Conservation (phyloP, 2,888 invertebrate species). For the Pyrrhia umbra region DNA sequence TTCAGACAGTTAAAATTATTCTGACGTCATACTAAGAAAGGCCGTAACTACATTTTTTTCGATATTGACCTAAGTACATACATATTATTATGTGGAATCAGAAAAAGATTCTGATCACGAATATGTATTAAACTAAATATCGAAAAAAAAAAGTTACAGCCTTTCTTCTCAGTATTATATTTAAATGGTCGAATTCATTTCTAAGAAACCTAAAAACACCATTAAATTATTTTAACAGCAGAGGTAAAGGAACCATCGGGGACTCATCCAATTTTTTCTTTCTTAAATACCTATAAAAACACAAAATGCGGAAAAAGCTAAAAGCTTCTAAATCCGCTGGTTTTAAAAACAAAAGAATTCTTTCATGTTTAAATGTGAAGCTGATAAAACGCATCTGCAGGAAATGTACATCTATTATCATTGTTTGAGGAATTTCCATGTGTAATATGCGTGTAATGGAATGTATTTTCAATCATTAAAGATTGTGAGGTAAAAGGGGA, state of each 20-base stretch:
- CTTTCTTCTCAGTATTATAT: too few species aligned
- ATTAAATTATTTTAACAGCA: not conserved
- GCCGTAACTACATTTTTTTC: too few species aligned
- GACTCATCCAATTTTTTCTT: not conserved
- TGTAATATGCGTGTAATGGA: not conserved
- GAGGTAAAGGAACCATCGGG: not conserved
- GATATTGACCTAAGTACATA: too few species aligned
- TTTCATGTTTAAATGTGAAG: not conserved
- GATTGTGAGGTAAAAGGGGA: too few species aligned
- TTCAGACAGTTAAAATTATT: too few species aligned
- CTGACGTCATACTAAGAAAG: too few species aligned
- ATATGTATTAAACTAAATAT: too few species aligned
- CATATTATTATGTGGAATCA: too few species aligned
- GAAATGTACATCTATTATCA: not conserved
- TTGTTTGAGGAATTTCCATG: not conserved
- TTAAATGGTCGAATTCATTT: too few species aligned
- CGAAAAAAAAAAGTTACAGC: too few species aligned
- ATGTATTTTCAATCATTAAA: not conserved
- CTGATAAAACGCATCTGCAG: constrained; percentile 10
- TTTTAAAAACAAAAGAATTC: not conserved
- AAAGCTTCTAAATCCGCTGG: constrained; percentile 19
- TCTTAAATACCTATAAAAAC: not conserved
- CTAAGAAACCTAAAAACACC: too few species aligned
- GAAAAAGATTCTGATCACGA: too few species aligned
- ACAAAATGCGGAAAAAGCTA: constrained; percentile 2